These are phyloP conservation scores for Aphelenchoides besseyi DNA, from an alignment of 1,140 invertebrate genomes.

Conservation along the genomic window DNA sequence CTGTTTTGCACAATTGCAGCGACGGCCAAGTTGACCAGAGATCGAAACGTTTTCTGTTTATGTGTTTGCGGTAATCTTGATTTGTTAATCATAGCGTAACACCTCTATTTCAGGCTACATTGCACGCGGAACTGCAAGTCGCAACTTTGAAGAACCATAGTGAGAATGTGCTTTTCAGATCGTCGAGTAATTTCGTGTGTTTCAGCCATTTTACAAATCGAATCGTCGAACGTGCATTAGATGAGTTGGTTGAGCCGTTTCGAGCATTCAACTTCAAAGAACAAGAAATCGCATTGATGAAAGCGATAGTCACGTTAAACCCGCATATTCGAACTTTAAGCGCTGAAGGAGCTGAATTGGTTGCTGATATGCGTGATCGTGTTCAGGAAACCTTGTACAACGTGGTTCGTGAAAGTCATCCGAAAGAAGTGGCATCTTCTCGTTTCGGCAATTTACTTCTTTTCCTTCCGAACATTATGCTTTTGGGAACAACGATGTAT, in stretches of 20 bases:
- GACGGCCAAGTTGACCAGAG: slow-evolving; percentile 32
- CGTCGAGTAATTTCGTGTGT: slow-evolving; percentile 17
- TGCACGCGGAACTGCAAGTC: slow-evolving; percentile 33
- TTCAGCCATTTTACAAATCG: slow-evolving; percentile 59
- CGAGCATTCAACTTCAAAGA: slow-evolving; percentile 60
- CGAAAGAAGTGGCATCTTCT: slow-evolving; percentile 62
- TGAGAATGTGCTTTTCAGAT: no score
- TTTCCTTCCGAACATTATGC: slow-evolving; percentile 59
- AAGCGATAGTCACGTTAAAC: slow-evolving; percentile 59
- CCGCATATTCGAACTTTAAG: slow-evolving; percentile 53
- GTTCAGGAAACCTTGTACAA: slow-evolving; percentile 62
- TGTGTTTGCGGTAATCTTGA: slow-evolving; percentile 28
- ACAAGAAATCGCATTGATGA: slow-evolving; percentile 60
- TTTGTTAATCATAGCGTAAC: background rate
- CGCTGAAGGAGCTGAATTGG: slow-evolving; percentile 50
- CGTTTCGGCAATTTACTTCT: slow-evolving; percentile 59
- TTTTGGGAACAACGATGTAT: slow-evolving; percentile 53
- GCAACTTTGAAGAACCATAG: slow-evolving; percentile 41
- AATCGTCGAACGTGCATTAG: slow-evolving; percentile 57
- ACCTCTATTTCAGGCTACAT: slow-evolving; percentile 27
- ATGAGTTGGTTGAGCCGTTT: slow-evolving; percentile 58
- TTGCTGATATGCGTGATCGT: slow-evolving; percentile 57
- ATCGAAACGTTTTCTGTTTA: slow-evolving; percentile 46
- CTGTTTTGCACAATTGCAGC: slow-evolving; percentile 39
- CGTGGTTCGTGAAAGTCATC: slow-evolving; percentile 62